A percentile compares a stretch with the other conserved stretches of the same genome.
Evolutionary conservation across 1,140 invertebrate species (phyloP).

Genomic region (Drosophila neocordata): DNA sequence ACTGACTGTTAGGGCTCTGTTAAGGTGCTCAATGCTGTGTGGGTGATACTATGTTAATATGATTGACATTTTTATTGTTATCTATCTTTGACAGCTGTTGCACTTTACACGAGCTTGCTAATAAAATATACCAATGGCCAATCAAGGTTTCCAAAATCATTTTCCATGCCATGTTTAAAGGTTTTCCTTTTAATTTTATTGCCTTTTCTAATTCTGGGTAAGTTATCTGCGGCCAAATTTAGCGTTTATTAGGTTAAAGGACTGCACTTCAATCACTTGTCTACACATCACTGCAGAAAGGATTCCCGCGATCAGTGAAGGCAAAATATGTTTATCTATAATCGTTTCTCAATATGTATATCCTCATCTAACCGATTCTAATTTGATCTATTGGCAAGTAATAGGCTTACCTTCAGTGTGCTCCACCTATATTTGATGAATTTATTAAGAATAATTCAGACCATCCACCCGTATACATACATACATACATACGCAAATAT

Average conservation of each 20-base stretch:
- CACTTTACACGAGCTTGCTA: not conserved
- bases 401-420: not conserved
- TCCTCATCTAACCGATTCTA: too few species aligned
- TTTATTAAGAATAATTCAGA: slow-evolving; percentile 29
- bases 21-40: slow-evolving; percentile 17
- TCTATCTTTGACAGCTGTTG: slow-evolving; percentile 15
- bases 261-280: too few species aligned
- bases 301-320: too few species aligned
- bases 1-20: slow-evolving; percentile 24
- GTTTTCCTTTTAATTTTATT: too few species aligned
- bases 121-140: slow-evolving; percentile 1
- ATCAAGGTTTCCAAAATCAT: not conserved
- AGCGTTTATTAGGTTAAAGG: too few species aligned
- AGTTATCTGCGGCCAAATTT: too few species aligned
- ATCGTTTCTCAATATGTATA: too few species aligned
- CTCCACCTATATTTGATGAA: not conserved
- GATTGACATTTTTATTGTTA: slow-evolving; percentile 15
- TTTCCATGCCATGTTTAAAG: too few species aligned
- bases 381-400: not conserved
- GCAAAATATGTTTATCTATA: too few species aligned
- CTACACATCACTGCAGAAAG: too few species aligned
- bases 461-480: slow-evolving; percentile 17
- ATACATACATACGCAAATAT: too few species aligned
- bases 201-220: too few species aligned
- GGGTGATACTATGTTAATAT: slow-evolving; percentile 16